Conservation (phyloP, 2,113 vertebrate species). For the Dipodomys stephensi region DNA sequence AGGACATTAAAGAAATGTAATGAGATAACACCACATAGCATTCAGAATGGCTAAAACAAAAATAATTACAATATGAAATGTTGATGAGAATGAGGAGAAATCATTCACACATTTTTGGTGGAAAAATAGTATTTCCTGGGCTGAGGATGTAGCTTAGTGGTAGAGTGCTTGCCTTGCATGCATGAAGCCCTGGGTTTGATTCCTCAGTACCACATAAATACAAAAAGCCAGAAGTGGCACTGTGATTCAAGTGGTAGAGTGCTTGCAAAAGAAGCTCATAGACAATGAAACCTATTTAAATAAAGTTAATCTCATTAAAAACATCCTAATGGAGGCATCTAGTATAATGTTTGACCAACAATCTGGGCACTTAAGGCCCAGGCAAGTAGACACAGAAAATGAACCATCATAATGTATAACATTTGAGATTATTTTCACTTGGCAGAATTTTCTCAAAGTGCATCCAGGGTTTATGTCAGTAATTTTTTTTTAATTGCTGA, state of each 20-base stretch:
- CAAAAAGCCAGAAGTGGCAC: too few relatives aligned
- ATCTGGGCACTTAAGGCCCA: neutral
- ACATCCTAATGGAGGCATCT: neutral
- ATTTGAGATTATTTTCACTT: neutral
- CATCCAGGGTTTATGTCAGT: neutral
- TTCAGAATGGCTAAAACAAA: neutral
- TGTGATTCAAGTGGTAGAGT: too few relatives aligned
- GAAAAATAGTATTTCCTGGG: neutral
- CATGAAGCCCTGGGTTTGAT: too few relatives aligned
- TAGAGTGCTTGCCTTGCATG: too few relatives aligned
- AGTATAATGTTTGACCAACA: neutral
- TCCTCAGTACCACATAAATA: too few relatives aligned
- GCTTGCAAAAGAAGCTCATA: too few relatives aligned
- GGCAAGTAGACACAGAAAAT: neutral
- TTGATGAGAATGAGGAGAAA: neutral
- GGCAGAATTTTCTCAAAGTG: neutral
- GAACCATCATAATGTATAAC: neutral
- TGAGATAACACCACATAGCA: too few relatives aligned
- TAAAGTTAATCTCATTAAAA: neutral
- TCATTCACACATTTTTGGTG: neutral
- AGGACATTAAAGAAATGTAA: neutral
- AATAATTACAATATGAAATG: neutral
- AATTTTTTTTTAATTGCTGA: neutral
- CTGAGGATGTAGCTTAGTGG: too few relatives aligned
- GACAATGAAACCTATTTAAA: neutral